Base-by-base conservation (phyloP, 2,113 vertebrate species). In the Tympanuchus pallidicinctus region DNA sequence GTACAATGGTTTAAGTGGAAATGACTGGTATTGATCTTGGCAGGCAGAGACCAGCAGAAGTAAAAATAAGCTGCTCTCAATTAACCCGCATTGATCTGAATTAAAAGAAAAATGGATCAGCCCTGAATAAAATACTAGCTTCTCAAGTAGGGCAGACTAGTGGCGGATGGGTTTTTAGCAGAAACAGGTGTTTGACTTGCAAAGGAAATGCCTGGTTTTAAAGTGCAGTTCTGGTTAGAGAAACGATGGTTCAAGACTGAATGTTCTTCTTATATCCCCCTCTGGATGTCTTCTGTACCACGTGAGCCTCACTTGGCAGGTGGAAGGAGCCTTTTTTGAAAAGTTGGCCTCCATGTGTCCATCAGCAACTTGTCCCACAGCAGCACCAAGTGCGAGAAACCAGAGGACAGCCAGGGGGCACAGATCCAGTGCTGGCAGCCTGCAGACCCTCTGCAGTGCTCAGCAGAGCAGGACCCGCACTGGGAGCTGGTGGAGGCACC, bases 61-160 rank as follows among this genome's bases (percentile, higher is more conserved):
- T 96, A 96, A 97, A 97, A 97, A 97, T 96, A 97, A 97, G 90
- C 90, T 75, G 91, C 93, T 97, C 97, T 96, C 96, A 91, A 96
- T 97, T 97, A 97, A 97, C 95, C 91, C 0, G 32, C 95, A 97
- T 96, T 96, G 97, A 97, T 96, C 96, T 95, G 96, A 97, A 97
- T 96, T 95, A 96, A 97, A 96, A 96, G 94, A 93, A 91, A 90
- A 92, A 95, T 95, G 85, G 93, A 96, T 89, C 89, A 86, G 85
- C 13, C 73, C 80, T 61, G 82, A 90, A 92, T 94, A 86, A 89
- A 94, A 95, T 56, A 64, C 70, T 52, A 24, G 1, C 15, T 57
- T 94, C 75, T 82, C 88, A 40, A 80, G 84, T 21, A 40, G 6
- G 87, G 30, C 83, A 70, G 82, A 60, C 50, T 15, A 22, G 79